Evolutionary conservation across 1,140 invertebrate genomes (phyloP), one percentile per base, ranked within the genome.

Genomic region (Bombus confusus): DNA sequence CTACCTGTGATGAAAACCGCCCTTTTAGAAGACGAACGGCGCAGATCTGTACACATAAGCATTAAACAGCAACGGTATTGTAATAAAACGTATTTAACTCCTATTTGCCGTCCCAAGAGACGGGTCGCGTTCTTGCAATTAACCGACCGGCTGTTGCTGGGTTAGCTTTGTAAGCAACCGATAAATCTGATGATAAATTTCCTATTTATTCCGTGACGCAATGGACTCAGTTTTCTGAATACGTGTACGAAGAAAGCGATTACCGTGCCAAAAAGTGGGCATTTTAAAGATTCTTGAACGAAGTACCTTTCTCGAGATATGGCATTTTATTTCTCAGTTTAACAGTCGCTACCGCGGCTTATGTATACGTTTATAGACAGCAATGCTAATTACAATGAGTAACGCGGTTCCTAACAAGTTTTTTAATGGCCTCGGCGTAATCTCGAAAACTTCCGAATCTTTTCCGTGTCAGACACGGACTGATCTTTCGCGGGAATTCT

Each of bases 1-100:
- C 76, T 64, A 10, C 43, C 2, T 10, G 1, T 12, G 47, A 47
- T 28, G 73, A 13, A 31, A 47, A 5, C 28, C 25, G 15, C 13
- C 41, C 25, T 10, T 15, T 10, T 15, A 5, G 47, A 31, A 39
- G 28, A 28, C 79, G 22, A 41, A 75, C 57, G 75, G 43, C 31
- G 1, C 6, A 22, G 5, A 52, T 22, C 1, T 52, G 8, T 52
- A 18, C 13, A 6, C n/a, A 37, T 69, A 41, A 47, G 47, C 52
- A 74, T 47, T 34, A 77, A 82, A 57, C 39, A 39, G 62, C 39
- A 28, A 64, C 52, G 37, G 39, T 52, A 57, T 80, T 69, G 13
- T 68, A 86, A 78, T 18, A 41, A 88, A 88, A 82, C 52, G 69
- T 76, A 76, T 88, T 88, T 76, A 87, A 88, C 59, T 47, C 8